Evolutionary conservation across 2,888 invertebrate species (phyloP), one percentile per base, ranked within the genome.

Genomic region (Chouioia cunea): DNA sequence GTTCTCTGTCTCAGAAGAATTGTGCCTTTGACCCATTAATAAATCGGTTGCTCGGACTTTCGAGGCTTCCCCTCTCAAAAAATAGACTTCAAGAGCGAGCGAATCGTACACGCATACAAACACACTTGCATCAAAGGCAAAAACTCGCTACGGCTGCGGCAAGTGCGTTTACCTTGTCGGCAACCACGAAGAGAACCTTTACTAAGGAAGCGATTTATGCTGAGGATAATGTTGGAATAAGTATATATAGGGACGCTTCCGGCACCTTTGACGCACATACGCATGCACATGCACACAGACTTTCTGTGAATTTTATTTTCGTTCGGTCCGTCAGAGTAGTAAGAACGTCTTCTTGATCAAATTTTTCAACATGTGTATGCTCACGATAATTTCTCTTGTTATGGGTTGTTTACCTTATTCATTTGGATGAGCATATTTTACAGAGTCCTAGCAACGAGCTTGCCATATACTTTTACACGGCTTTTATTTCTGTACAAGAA

Each of bases 31-130:
- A 46, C 27, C 53, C 66, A 56, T 57, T 66, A 71, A 66, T 66
- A 71, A 66, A 57, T 71, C 52, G 69, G 59, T 72, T 72, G 69
- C 62, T 76, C 75, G 70, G 18, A 58, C 46, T 46, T 56, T 36
- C 36, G 36, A 36, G 36, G 36, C 36, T 36, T 20, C 59, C 65
- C 2, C 20, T 46, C 58, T 65, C 14, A 44, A 68, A 68, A n/a
- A 71, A 64, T 58, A 50, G 46, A 70, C 62, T 57, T 64, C 47
- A 70, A 48, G 54, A 62, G 46, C 57, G 22, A 23, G n/a, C 52
- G 46, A n/a, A n/a, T n/a, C n/a, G n/a, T n/a, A n/a, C n/a, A 14
- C 4, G 46, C 27, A 12, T 23, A 22, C 57, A 10, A 46, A 47
- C 22, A 4, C 18, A n/a, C 27, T 27, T 27, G 23, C 65, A 23